Evolutionary conservation across 2,113 vertebrate genomes (phyloP).

Genomic region (Myotis davidii): DNA sequence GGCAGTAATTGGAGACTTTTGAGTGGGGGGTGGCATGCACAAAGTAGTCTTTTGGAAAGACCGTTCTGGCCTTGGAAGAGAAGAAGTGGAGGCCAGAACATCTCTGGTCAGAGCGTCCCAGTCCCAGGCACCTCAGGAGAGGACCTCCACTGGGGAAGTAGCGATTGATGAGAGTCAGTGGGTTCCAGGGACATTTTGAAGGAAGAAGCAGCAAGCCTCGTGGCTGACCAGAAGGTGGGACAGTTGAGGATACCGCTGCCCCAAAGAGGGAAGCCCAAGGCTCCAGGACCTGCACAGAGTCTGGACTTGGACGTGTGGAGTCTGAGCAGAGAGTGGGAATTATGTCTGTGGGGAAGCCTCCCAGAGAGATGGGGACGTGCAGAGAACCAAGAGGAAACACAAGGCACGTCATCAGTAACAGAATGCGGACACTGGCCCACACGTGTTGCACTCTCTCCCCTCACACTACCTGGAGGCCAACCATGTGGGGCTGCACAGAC

Average conservation of each 20-base stretch:
- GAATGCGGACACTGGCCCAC: background rate
- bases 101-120: background rate
- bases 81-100: background rate
- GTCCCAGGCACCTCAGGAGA: background rate
- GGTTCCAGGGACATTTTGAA: background rate
- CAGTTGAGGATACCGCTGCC: background rate
- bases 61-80: background rate
- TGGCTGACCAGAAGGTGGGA: background rate
- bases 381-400: background rate
- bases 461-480: background rate
- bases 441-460: rapidly evolving
- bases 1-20: background rate
- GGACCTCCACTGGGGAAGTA: background rate
- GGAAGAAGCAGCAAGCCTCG: background rate
- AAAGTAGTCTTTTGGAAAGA: background rate
- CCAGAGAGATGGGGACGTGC: background rate
- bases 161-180: background rate
- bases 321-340: background rate
- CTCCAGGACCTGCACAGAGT: background rate
- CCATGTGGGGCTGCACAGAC: background rate
- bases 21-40: background rate
- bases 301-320: background rate
- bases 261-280: background rate
- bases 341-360: background rate
- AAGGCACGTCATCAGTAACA: background rate